Evolutionary conservation across 2,113 vertebrate species (phyloP), one percentile per base, ranked within the genome.

Genomic region (Pao palembangensis): DNA sequence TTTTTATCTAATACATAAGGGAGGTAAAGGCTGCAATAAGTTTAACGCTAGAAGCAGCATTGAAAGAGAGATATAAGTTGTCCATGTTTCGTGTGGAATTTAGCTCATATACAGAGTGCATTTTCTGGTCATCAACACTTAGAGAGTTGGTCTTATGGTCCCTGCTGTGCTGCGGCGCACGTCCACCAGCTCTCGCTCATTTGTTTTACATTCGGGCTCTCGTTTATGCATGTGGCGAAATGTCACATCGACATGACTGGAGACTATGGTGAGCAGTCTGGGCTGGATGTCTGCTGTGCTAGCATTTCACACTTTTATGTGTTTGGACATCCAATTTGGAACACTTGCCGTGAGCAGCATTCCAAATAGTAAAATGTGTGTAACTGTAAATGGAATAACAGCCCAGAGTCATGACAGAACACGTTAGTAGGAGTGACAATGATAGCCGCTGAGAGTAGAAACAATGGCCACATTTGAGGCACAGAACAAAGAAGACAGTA

Each of bases 241-340:
- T 56, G 62, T 21, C 69, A 44, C 71, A 51, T 73, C 75, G 72
- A 47, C 17, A 60, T 67, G 66, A 64, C 71, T 71, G 80, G 68
- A 83, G 56, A n/a, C 58, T 20, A 50, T 2, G 66, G 76, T 77
- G 76, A 83, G 78, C 69, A 49, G 60, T 78, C 60, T 66, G 52
- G 56, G 31, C 52, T 47, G 54, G 58, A 34, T 42, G 50, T 61
- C 75, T 71, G 73, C 51, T 73, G 63, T 38, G 67, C 66, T 80
- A 65, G 78, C 62, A 55, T 53, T 28, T 60, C 43, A 67, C 54
- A 61, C 11, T 14, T 81, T 72, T 55, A 74, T 73, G 57, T 77
- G 55, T 58, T 46, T 71, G 69, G 73, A 64, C 23, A 69, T 72
- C 58, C 49, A 49, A 46, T 51, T 56, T 75, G 62, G 64, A 62